A percentile compares a stretch with the other conserved stretches of the same genome.
Evolutionary conservation across 23 tunicate species (phyloP).

Genomic region (Oikopleura dioica): DNA sequence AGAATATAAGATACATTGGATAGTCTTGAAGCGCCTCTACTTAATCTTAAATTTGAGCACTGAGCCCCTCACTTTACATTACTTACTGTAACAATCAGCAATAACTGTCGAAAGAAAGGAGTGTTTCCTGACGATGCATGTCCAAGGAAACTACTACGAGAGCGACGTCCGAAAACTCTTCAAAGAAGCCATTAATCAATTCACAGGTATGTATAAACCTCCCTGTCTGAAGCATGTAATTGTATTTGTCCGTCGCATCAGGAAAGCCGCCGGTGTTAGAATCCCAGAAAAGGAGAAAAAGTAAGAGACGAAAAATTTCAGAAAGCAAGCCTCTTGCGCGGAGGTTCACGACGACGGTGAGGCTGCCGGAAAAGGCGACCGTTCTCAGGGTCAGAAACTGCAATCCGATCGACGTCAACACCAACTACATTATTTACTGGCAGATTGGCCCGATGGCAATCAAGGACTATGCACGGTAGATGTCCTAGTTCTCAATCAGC

Average conservation of each 20-base stretch:
- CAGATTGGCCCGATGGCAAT: background rate
- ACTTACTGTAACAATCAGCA: too few relatives aligned
- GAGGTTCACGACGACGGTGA: constrained; percentile 2
- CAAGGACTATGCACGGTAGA: background rate
- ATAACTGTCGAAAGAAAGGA: too few relatives aligned
- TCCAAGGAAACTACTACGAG: constrained; percentile 41
- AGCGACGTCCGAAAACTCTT: constrained; percentile 16
- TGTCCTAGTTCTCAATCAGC: background rate
- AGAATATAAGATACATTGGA: too few relatives aligned
- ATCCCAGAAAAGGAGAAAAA: too few relatives aligned
- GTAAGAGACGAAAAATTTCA: too few relatives aligned
- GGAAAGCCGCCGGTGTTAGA: too few relatives aligned
- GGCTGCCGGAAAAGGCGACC: background rate
- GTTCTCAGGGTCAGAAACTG: constrained; percentile 19
- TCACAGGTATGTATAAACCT: background rate
- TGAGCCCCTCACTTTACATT: too few relatives aligned
- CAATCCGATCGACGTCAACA: constrained; percentile 41
- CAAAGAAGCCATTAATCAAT: background rate
- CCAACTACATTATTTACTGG: constrained; percentile 27
- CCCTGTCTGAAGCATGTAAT: too few relatives aligned
- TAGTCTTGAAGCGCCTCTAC: too few relatives aligned
- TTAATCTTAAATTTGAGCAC: too few relatives aligned
- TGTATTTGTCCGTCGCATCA: too few relatives aligned
- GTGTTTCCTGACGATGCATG: background rate
- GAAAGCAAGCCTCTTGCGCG: background rate